Evolutionary conservation across 2,888 invertebrate genomes (phyloP).

Genomic region (Eristalis intricaria): DNA sequence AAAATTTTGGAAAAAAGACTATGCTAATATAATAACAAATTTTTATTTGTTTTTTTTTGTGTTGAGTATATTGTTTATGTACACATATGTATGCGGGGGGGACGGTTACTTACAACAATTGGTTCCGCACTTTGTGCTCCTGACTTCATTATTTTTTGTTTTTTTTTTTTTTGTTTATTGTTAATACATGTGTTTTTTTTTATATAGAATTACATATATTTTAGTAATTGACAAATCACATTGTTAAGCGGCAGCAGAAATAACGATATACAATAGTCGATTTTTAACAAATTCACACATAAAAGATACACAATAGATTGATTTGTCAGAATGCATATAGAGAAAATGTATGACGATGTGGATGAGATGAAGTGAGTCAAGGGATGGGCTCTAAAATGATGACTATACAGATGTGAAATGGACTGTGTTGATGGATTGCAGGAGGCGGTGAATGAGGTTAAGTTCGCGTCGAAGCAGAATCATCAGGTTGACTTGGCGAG

Average conservation of each 20-base stretch:
- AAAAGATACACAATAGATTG: slow-evolving; percentile 31
- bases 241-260: slow-evolving; percentile 71
- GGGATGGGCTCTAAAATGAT: not conserved
- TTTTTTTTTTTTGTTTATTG: slow-evolving; percentile 71
- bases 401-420: not conserved
- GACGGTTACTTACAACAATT: slow-evolving; percentile 93
- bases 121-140: slow-evolving; percentile 95
- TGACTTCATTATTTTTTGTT: slow-evolving; percentile 83
- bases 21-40: slow-evolving; percentile 11
- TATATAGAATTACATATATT: slow-evolving; percentile 69
- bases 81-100: slow-evolving; percentile 58
- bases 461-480: slow-evolving; percentile 1
- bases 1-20: not conserved
- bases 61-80: slow-evolving; percentile 39
- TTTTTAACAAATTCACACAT: slow-evolving; percentile 67
- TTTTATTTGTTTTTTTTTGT: slow-evolving; percentile 4
- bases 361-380: not conserved
- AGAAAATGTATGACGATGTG: slow-evolving; percentile 30
- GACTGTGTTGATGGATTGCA: not conserved
- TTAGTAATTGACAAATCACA: slow-evolving; percentile 73
- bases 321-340: slow-evolving; percentile 38
- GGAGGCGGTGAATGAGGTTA: slow-evolving; percentile 8
- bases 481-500: not conserved
- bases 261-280: slow-evolving; percentile 69
- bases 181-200: slow-evolving; percentile 73